phyloP scores from a whole-genome alignment of 2,113 vertebrate genomes.

The Lanius ludovicianus region DNA sequence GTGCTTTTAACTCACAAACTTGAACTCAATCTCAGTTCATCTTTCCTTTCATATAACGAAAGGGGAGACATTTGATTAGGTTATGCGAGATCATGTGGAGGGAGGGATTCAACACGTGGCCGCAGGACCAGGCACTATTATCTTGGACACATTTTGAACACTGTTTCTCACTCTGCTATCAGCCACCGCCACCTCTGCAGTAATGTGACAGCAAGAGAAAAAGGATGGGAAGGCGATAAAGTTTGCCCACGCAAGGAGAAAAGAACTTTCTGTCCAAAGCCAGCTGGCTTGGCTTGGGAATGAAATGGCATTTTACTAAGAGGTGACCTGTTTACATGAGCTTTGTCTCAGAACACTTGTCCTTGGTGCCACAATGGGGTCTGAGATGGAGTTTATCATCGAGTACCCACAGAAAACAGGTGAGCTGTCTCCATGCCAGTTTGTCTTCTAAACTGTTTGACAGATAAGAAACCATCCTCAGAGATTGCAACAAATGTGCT shows the following conservation, averaged over 20 bases:
- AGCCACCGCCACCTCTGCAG: constrained; percentile 71
- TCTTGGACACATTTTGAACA: constrained; percentile 77
- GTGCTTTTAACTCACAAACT: not conserved
- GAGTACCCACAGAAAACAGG: constrained; percentile 76
- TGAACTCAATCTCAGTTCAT: not conserved
- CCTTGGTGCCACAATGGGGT: constrained; percentile 62
- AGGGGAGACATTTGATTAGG: not conserved
- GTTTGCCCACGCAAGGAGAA: constrained; percentile 77
- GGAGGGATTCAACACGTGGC: not conserved
- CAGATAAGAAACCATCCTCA: constrained; percentile 57
- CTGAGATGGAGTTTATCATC: constrained; percentile 68
- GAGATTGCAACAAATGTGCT: constrained; percentile 62
- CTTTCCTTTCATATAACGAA: not conserved
- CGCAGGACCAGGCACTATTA: constrained; percentile 39
- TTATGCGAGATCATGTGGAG: not conserved
- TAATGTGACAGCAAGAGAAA: constrained; percentile 74
- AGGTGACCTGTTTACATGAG: constrained; percentile 20
- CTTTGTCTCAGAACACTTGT: constrained; percentile 6
- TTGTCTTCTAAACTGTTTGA: constrained; percentile 56
- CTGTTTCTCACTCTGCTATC: constrained; percentile 76
- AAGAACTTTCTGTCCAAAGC: constrained; percentile 74
- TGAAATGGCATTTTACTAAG: not conserved
- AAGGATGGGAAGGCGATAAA: constrained; percentile 75
- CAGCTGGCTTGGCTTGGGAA: constrained; percentile 82
- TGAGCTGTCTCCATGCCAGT: constrained; percentile 69